Percentiles rank a stretch among this genome's conserved stretches.
phyloP scores from a whole-genome alignment of 1,140 invertebrate genomes.

The Antheraea mylitta region DNA sequence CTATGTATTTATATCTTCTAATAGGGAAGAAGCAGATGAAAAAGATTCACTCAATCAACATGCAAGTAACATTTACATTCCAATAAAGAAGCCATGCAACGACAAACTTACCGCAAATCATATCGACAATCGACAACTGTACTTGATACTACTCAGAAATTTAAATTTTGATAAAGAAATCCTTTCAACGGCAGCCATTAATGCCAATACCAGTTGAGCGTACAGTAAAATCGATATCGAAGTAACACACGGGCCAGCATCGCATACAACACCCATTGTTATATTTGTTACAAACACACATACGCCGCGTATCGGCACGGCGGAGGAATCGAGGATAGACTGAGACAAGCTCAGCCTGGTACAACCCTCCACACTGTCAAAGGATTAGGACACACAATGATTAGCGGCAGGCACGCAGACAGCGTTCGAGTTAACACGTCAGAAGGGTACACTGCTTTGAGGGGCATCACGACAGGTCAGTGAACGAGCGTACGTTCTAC shows the following conservation, averaged over 20 bases:
- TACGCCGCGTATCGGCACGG: constrained; percentile 33
- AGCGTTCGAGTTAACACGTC: constrained; percentile 50
- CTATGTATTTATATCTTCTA: background rate
- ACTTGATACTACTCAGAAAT: constrained; percentile 58
- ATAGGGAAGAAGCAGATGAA: constrained; percentile 41
- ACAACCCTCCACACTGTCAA: constrained; percentile 30
- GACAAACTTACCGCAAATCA: constrained; percentile 70
- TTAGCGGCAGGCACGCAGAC: constrained; percentile 65
- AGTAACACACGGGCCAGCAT: constrained; percentile 62
- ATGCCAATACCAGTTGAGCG: constrained; percentile 54
- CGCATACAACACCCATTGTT: constrained; percentile 71
- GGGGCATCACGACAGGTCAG: constrained; percentile 46
- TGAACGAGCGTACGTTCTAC: constrained; percentile 68
- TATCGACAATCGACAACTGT: constrained; percentile 75
- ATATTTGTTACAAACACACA: constrained; percentile 52
- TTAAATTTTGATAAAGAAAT: constrained; percentile 67
- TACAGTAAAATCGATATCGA: constrained; percentile 71
- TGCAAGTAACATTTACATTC: constrained; percentile 35
- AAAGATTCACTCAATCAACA: constrained; percentile 26
- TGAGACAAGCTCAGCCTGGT: constrained; percentile 28
- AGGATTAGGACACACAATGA: constrained; percentile 33
- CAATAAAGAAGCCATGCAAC: constrained; percentile 58
- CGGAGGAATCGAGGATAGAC: constrained; percentile 21
- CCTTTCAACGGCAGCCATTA: constrained; percentile 73
- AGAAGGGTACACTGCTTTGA: constrained; percentile 59